Base-by-base conservation (phyloP, 2,113 vertebrate genomes). In the Sardina pilchardus region DNA sequence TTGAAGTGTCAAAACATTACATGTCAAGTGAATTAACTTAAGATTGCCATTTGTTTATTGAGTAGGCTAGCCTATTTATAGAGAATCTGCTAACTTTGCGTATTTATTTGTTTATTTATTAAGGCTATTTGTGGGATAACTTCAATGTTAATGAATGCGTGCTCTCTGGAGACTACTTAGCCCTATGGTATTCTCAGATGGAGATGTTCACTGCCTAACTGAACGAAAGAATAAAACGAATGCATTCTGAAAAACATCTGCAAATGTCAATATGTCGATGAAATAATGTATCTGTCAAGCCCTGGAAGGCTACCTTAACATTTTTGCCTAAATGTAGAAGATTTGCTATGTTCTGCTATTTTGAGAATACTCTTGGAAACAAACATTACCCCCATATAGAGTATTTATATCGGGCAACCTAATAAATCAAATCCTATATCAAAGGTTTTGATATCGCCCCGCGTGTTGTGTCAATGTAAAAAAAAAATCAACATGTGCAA, bases 21-120 rank as follows among this genome's bases (percentile, higher is more conserved):
- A 34, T 34, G 30, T 78, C 12, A 36, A 78, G 17, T 78, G 26
- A 85, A 47, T 12, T 36, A 45, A 30, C 45, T 50, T 44, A 14
- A 75, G 43, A 85, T 47, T 47, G 19, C 9, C 43, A 83, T 59
- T 24, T 83, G 26, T 82, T 10, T 50, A 36, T 63, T 83, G 30
- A 78, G 12, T 78, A 42, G 39, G 2, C 39, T 42, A 78, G 39
- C 39, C 39, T 42, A 78, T 78, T 78, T 78, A 78, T 36, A 17
- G 14, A 78, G 30, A 36, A 78, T 78, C 10, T 16, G 14, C 71
- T 36, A 4, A 78, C 10, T 36, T 36, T 24, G 81, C 39, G 39
- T 43, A 83, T 81, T 26, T 24, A 34, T 82, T 80, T 83, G 50
- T 50, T 88, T 85, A 81, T 85, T 50, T 75, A 75, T 75, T 75